Conservation (phyloP, 2,888 invertebrate species). For the Chrysodeixis includens region DNA sequence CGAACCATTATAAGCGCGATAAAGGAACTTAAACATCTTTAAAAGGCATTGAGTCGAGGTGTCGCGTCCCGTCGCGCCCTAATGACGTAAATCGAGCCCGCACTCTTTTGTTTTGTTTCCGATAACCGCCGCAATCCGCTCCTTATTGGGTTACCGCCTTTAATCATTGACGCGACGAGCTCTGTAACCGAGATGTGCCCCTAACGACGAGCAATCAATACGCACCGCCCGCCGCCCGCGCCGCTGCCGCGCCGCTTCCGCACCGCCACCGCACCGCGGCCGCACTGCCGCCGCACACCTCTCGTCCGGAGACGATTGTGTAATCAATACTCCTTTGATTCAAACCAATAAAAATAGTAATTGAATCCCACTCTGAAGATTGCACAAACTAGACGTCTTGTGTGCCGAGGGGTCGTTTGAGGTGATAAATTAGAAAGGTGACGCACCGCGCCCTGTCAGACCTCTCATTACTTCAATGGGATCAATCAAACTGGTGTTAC, state of each 20-base stretch:
- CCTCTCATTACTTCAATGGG: slow-evolving; percentile 17
- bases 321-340: slow-evolving; percentile 85
- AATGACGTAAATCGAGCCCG: slow-evolving; percentile 84
- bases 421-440: slow-evolving; percentile 23
- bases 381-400: slow-evolving; percentile 44
- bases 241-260: slow-evolving; percentile 26
- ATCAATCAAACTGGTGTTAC: slow-evolving; percentile 2
- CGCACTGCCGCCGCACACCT: slow-evolving; percentile 14
- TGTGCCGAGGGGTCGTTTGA: slow-evolving; percentile 41
- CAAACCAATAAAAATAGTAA: slow-evolving; percentile 73
- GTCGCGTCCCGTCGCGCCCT: slow-evolving; percentile 63
- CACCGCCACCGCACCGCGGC: slow-evolving; percentile 28
- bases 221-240: slow-evolving; percentile 48
- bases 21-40: slow-evolving; percentile 65
- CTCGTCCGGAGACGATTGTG: slow-evolving; percentile 60
- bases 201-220: slow-evolving; percentile 78
- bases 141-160: slow-evolving; percentile 85
- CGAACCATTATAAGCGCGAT: slow-evolving; percentile 68
- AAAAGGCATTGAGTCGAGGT: slow-evolving; percentile 71
- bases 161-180: slow-evolving; percentile 79
- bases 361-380: slow-evolving; percentile 68
- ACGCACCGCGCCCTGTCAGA: neutral
- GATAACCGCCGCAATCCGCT: slow-evolving; percentile 74
- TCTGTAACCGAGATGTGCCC: slow-evolving; percentile 64
- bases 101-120: slow-evolving; percentile 82